Percentiles rank a stretch among this genome's conserved stretches.
Conservation (phyloP, 92 coral and sea anemone species). For the Desmophyllum pertusum region DNA sequence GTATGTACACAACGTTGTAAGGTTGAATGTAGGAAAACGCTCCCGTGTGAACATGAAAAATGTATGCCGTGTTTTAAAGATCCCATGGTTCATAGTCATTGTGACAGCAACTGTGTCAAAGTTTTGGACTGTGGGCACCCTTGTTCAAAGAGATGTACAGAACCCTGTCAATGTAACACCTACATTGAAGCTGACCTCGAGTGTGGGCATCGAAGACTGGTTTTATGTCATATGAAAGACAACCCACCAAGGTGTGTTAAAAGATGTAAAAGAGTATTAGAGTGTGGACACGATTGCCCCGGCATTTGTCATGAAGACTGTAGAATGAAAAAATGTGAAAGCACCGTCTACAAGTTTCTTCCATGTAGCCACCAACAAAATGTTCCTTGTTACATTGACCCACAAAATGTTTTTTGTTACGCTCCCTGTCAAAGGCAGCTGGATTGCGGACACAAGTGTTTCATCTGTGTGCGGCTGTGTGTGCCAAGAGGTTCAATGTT, state of each 20-base stretch:
- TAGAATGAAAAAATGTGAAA: neutral
- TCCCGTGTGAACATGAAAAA: too few species aligned
- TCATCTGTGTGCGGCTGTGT: slow-evolving; percentile 42
- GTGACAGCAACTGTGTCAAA: too few species aligned
- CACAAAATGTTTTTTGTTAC: too few species aligned
- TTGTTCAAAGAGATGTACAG: too few species aligned
- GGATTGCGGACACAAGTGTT: slow-evolving; percentile 30
- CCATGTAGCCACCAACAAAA: slow-evolving; percentile 2
- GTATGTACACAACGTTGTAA: neutral
- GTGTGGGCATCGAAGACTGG: neutral
- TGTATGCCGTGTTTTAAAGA: too few species aligned
- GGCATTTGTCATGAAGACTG: slow-evolving; percentile 14
- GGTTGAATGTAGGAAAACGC: too few species aligned
- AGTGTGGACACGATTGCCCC: slow-evolving; percentile 21
- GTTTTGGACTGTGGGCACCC: too few species aligned
- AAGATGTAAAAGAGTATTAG: neutral
- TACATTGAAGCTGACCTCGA: neutral
- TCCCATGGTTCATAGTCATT: too few species aligned
- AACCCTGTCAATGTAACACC: too few species aligned
- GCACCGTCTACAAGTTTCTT: neutral
- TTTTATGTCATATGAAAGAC: neutral
- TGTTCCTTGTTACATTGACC: slow-evolving; percentile 14
- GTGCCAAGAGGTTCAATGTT: slow-evolving; percentile 40
- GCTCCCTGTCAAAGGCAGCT: slow-evolving; percentile 16
- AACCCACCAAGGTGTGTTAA: neutral